Evolutionary conservation across 2,797 vertebrate genomes (phyloP).

Genomic region (Podarcis lilfordi): DNA sequence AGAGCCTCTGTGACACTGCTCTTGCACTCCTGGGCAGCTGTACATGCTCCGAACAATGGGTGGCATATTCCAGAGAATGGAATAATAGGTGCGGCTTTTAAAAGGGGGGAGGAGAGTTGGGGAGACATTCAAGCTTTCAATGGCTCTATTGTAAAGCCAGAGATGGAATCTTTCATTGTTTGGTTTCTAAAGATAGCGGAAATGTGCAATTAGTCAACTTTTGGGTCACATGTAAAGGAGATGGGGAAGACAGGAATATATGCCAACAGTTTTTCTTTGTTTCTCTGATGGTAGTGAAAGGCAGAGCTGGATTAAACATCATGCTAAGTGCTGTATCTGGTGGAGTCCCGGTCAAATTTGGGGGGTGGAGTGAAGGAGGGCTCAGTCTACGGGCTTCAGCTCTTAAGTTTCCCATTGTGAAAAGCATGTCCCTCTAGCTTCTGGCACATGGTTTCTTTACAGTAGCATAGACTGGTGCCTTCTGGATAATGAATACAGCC

Average conservation of each 20-base stretch:
- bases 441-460: too few species aligned
- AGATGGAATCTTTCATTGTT: conserved; percentile 42
- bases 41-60: conserved; percentile 50
- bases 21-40: conserved; percentile 14
- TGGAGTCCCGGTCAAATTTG: not conserved
- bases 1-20: not conserved
- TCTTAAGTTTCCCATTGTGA: too few species aligned
- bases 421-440: too few species aligned
- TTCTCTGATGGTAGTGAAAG: not conserved
- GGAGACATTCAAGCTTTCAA: conserved; percentile 39
- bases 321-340: not conserved
- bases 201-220: not conserved
- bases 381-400: not conserved
- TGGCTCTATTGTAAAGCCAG: conserved; percentile 20
- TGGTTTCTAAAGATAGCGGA: conserved; percentile 34
- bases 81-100: conserved; percentile 50
- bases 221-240: not conserved
- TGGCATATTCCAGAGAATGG: conserved; percentile 52
- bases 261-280: not conserved
- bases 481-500: too few species aligned
- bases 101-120: conserved; percentile 1
- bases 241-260: not conserved
- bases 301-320: not conserved
- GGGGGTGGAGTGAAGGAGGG: too few species aligned
- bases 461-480: too few species aligned